phyloP scores from a whole-genome alignment of 2,888 invertebrate genomes.

The Hypena proboscidalis region DNA sequence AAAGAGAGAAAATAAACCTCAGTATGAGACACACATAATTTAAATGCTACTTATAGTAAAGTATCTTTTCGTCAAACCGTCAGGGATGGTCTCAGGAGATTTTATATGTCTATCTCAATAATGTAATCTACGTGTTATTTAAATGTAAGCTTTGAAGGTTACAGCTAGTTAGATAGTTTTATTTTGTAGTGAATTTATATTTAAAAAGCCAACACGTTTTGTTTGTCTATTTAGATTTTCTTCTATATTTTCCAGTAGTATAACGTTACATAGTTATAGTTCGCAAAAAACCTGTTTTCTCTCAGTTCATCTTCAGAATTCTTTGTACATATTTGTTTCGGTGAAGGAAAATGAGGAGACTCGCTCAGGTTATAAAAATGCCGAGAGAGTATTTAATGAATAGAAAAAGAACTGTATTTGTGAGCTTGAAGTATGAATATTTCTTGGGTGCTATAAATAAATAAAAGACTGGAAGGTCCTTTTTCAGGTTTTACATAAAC shows the following conservation, averaged over 20 bases:
- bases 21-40: conserved; percentile 17
- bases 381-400: conserved; percentile 8
- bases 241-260: background rate
- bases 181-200: conserved; percentile 2
- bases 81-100: conserved; percentile 29
- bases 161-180: conserved; percentile 4
- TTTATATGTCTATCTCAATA: conserved; percentile 25
- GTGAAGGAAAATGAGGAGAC: background rate
- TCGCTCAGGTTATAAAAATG: conserved; percentile 5
- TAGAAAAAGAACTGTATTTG: conserved; percentile 1
- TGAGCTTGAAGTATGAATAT: background rate
- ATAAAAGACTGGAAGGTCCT: background rate
- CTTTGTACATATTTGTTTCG: background rate
- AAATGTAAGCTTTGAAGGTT: conserved; percentile 23
- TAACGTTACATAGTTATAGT: conserved; percentile 1
- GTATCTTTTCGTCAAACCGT: conserved; percentile 35
- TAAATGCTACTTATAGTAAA: conserved; percentile 16
- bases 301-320: background rate
- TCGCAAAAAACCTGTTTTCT: background rate
- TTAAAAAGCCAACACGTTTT: background rate
- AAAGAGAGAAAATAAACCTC: too few relatives aligned
- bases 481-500: too few relatives aligned
- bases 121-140: conserved; percentile 38
- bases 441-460: background rate
- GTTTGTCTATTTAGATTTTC: background rate